Conservation (phyloP, 2,113 vertebrate genomes). For the Struthidea cinerea region DNA sequence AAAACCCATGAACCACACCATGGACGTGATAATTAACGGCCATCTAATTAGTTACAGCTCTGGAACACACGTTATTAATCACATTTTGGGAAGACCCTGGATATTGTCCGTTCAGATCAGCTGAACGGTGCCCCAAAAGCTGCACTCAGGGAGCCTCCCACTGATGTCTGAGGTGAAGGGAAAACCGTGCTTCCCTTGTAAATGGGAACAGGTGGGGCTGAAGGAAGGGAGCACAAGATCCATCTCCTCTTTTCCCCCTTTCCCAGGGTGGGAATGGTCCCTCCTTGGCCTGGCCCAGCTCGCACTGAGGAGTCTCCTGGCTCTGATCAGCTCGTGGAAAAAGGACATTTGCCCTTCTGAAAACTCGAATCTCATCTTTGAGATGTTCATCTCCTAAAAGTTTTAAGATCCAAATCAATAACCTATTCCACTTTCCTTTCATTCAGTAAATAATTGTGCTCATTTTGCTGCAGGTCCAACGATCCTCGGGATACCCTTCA, state of each 20-base stretch:
- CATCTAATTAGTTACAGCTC: background rate
- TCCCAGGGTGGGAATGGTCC: background rate
- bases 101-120: background rate
- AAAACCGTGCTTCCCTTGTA: background rate
- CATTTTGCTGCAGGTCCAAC: background rate
- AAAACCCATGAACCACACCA: background rate
- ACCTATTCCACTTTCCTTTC: background rate
- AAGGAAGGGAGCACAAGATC: background rate
- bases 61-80: accelerated
- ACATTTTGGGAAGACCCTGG: background rate
- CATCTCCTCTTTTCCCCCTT: background rate
- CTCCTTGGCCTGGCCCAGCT: background rate
- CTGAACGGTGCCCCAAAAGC: background rate
- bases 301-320: background rate
- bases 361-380: background rate
- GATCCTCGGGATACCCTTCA: background rate
- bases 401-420: background rate
- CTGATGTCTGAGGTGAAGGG: background rate
- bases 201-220: accelerated
- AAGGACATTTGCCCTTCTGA: background rate
- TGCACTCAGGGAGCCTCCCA: background rate
- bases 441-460: background rate
- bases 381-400: background rate
- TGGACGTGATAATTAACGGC: background rate
- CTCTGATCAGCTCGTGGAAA: background rate